A percentile compares a stretch with the other conserved stretches of the same genome.
Evolutionary conservation across 2,113 vertebrate species (phyloP).

Genomic region (Corythornis vintsioides): DNA sequence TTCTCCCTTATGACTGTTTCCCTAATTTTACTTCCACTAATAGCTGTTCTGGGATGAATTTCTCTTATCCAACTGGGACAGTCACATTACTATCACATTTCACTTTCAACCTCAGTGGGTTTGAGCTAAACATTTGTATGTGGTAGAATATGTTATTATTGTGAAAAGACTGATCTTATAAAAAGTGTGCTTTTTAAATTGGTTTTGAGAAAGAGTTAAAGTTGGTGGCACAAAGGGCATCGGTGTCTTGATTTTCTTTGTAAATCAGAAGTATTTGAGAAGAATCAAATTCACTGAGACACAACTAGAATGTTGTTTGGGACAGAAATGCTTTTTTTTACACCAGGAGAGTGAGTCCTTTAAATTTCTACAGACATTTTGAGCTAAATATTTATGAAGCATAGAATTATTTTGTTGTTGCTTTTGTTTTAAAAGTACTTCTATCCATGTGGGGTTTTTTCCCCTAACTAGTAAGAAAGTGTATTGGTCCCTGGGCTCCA

Average conservation of each 20-base stretch:
- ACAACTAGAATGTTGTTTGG: background rate
- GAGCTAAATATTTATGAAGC: background rate
- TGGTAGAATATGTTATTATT: background rate
- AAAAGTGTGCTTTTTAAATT: background rate
- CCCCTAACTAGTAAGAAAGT: background rate
- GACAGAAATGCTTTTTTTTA: background rate
- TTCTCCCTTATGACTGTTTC: background rate
- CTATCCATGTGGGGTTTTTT: background rate
- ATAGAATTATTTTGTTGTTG: background rate
- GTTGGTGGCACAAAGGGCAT: fast-evolving
- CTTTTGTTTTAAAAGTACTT: background rate
- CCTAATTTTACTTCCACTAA: background rate
- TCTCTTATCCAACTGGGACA: background rate
- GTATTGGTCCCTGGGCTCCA: too few relatives aligned
- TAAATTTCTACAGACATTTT: background rate
- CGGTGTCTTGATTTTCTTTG: background rate
- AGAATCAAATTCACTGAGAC: background rate
- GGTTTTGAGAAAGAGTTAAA: background rate
- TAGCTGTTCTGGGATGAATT: background rate
- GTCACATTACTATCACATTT: background rate
- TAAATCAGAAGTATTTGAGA: background rate
- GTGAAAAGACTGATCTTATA: background rate
- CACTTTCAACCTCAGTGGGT: background rate
- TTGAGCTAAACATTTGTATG: background rate
- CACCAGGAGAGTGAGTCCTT: background rate